These are phyloP conservation scores for Caenorhabditis tropicalis DNA, from an alignment of 1,140 invertebrate species.

Conservation along the genomic window DNA sequence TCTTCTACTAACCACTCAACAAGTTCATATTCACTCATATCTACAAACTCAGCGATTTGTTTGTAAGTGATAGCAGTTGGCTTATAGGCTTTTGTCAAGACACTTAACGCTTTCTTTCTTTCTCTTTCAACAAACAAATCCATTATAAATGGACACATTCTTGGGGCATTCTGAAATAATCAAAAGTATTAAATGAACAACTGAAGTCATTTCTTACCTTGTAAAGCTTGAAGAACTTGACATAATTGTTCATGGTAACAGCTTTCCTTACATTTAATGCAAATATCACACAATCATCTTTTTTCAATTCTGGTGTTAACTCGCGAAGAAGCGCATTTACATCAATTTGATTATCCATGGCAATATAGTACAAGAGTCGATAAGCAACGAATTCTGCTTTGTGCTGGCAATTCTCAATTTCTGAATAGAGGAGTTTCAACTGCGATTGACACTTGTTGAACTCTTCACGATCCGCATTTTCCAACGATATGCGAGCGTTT, in stretches of 20 bases:
- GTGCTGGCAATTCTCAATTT: constrained; percentile 44
- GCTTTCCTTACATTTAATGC: constrained; percentile 40
- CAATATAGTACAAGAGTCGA: constrained; percentile 51
- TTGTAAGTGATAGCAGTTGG: constrained; percentile 6
- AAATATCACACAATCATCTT: constrained; percentile 31
- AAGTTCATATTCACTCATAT: not conserved
- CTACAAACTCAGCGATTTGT: not conserved
- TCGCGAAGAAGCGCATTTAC: constrained; percentile 39
- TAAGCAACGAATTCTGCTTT: constrained; percentile 49
- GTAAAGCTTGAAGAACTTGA: constrained; percentile 44
- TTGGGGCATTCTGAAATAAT: constrained; percentile 43
- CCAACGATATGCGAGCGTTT: constrained; percentile 52
- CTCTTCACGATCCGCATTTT: constrained; percentile 54
- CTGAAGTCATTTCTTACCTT: not conserved
- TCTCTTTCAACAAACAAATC: constrained; percentile 54
- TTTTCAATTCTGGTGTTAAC: constrained; percentile 11
- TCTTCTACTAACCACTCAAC: not conserved
- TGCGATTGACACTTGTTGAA: constrained; percentile 55
- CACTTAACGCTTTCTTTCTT: constrained; percentile 26
- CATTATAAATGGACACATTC: constrained; percentile 51
- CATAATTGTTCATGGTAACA: constrained; percentile 39
- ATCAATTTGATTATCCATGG: constrained; percentile 50
- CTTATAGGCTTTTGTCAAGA: not conserved
- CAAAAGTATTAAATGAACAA: not conserved
- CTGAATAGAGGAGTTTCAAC: constrained; percentile 49